A percentile compares a stretch with the other conserved stretches of the same genome.
These are phyloP conservation scores for Melanostigma gelatinosum DNA, from an alignment of 2,113 vertebrate genomes.

Conservation along the genomic window DNA sequence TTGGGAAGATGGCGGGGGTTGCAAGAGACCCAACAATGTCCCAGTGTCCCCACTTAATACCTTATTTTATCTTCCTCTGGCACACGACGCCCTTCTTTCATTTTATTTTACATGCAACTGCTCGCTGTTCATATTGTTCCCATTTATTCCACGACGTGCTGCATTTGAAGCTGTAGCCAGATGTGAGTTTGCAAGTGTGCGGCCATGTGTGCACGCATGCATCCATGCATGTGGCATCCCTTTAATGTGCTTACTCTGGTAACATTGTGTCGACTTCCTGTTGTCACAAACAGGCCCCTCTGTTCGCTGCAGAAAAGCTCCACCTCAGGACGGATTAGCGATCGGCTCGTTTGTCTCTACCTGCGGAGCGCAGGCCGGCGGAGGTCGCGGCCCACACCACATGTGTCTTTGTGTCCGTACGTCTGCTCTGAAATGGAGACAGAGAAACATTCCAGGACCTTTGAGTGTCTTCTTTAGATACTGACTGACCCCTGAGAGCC, in stretches of 20 bases:
- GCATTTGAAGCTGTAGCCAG: constrained; percentile 31
- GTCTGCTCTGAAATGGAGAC: constrained; percentile 70
- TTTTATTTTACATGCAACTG: constrained; percentile 23
- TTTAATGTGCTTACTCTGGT: constrained; percentile 66
- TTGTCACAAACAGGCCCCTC: constrained; percentile 73
- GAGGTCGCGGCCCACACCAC: constrained; percentile 72
- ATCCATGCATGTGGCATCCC: constrained; percentile 67
- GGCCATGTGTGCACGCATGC: constrained; percentile 49
- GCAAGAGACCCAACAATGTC: constrained; percentile 62
- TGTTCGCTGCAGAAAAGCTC: constrained; percentile 66
- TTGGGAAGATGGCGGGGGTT: constrained; percentile 45
- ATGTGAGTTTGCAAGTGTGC: constrained; percentile 31
- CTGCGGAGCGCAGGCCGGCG: constrained; percentile 78
- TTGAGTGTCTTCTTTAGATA: constrained; percentile 40
- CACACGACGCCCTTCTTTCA: neutral
- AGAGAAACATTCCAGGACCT: constrained; percentile 57
- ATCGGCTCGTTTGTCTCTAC: constrained; percentile 81
- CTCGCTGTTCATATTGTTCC: constrained; percentile 2
- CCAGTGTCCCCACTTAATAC: constrained; percentile 58
- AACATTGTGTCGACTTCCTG: constrained; percentile 70
- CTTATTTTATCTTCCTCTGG: constrained; percentile 34
- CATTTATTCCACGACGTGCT: constrained; percentile 19
- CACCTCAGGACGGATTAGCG: constrained; percentile 79
- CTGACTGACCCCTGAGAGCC: neutral
- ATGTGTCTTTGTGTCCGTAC: constrained; percentile 55